A percentile compares a stretch with the other conserved stretches of the same genome.
Conservation (phyloP, 2,113 vertebrate species). For the Todiramphus saurophagus region DNA sequence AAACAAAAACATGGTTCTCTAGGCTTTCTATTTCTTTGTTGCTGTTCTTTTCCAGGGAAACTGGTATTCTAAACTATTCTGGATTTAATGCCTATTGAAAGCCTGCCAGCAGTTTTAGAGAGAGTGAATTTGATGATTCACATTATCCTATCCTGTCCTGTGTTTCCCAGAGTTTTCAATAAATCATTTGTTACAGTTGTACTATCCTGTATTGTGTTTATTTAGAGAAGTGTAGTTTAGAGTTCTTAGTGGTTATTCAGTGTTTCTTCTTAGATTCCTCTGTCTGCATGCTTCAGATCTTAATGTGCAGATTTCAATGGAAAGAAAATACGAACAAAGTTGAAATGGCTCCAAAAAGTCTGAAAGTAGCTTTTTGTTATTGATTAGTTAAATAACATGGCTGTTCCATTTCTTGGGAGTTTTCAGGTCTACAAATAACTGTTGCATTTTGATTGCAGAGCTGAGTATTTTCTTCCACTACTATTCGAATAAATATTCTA, state of each 20-base stretch:
- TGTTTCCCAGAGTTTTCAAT: conserved; percentile 35
- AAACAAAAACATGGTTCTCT: not conserved
- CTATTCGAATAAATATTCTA: not conserved
- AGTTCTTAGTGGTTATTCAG: not conserved
- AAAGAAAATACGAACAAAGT: conserved; percentile 19
- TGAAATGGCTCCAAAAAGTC: conserved; percentile 15
- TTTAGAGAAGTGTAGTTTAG: not conserved
- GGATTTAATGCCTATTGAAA: conserved; percentile 16
- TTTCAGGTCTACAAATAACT: not conserved
- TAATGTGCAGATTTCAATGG: conserved; percentile 37
- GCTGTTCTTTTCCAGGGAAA: not conserved
- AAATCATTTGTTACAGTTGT: conserved; percentile 22
- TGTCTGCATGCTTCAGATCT: conserved; percentile 18
- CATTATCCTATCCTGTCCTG: not conserved
- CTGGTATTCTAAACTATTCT: not conserved
- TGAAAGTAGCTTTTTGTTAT: conserved; percentile 5
- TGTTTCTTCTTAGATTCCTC: not conserved
- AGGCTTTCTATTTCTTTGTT: not conserved
- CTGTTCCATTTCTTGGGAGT: not conserved
- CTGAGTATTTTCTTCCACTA: not conserved
- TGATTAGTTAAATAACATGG: not conserved
- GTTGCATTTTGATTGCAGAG: not conserved
- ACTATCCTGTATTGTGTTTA: not conserved
- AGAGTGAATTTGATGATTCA: conserved; percentile 34
- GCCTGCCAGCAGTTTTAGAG: conserved; percentile 30